Conservation (phyloP, 2,797 vertebrate species). For the Gadopsis marmoratus region DNA sequence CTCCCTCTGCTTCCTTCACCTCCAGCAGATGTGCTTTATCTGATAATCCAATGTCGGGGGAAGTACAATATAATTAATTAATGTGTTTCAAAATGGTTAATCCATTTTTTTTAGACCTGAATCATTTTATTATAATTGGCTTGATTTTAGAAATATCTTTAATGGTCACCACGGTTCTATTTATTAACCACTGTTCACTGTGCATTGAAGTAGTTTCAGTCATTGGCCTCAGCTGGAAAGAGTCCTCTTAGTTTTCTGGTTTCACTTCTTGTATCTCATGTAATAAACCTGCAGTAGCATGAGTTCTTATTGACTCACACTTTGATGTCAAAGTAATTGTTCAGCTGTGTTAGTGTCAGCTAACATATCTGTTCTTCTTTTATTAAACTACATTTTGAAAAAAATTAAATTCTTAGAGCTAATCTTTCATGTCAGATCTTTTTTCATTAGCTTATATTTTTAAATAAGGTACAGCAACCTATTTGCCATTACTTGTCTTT, state of each 20-base stretch:
- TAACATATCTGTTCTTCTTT: neutral
- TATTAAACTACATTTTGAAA: neutral
- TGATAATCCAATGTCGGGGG: slow-evolving; percentile 2
- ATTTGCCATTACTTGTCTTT: neutral
- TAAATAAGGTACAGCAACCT: neutral
- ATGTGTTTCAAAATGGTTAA: neutral
- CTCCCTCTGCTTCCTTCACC: slow-evolving; percentile 34
- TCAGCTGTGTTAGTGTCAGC: neutral
- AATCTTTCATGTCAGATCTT: neutral
- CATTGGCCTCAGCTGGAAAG: no score
- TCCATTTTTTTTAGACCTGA: neutral
- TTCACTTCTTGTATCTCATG: neutral
- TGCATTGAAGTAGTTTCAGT: neutral
- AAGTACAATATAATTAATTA: neutral
- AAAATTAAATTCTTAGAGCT: neutral
- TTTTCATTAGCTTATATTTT: neutral
- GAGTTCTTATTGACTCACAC: neutral
- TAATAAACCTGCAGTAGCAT: neutral
- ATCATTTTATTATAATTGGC: neutral
- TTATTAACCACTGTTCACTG: neutral
- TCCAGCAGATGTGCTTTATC: slow-evolving; percentile 31
- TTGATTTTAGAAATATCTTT: neutral
- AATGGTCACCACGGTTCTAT: neutral
- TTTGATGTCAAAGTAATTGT: neutral
- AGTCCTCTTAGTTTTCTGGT: neutral